Evolutionary conservation across 1,140 invertebrate genomes (phyloP), one percentile per base, ranked within the genome.

Genomic region (Cyphomyrmex costatus): DNA sequence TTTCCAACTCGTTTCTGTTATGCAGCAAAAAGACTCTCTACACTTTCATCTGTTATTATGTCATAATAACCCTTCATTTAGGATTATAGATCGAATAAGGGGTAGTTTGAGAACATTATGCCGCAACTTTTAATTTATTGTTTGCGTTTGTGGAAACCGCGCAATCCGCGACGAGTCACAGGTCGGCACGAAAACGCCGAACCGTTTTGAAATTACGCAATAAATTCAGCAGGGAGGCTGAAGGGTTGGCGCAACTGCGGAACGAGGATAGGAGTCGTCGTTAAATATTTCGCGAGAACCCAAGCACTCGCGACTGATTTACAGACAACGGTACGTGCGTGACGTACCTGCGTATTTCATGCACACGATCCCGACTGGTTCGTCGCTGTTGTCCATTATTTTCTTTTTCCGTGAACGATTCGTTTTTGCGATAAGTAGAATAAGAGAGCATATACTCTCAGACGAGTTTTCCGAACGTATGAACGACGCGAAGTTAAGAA

Each of bases 41-140:
- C 36, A 65, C 4, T 36, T 27, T 49, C 2, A 27, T 3, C 36
- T 46, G 19, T 63, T 65, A 12, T 51, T 49, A 36, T 65, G 30
- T 27, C 49, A 33, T 53, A 53, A 65, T n/a, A 36, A 68, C 4
- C 19, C 42, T 61, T 63, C 8, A 33, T 49, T 70, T 19, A 24
- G 56, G 42, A 76, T 87, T 85, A 85, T 36, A 12, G 21, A 56
- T 61, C 42, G 27, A 58, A 70, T 70, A 19, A 42, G 36, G 8
- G 33, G 42, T 21, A 71, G 33, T 53, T 79, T 66, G 27, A 73
- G 42, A 79, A 73, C 46, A 73, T 70, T 78, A 73, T 42, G 30
- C 33, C 24, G n/a, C 30, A 33, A 60, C 53, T 86, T 88, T 79
- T 77, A 88, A 88, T 86, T 86, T 86, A 88, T 86, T n/a, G 49